Conservation (phyloP, 2,113 vertebrate species). For the Periophthalmodon schlosseri region DNA sequence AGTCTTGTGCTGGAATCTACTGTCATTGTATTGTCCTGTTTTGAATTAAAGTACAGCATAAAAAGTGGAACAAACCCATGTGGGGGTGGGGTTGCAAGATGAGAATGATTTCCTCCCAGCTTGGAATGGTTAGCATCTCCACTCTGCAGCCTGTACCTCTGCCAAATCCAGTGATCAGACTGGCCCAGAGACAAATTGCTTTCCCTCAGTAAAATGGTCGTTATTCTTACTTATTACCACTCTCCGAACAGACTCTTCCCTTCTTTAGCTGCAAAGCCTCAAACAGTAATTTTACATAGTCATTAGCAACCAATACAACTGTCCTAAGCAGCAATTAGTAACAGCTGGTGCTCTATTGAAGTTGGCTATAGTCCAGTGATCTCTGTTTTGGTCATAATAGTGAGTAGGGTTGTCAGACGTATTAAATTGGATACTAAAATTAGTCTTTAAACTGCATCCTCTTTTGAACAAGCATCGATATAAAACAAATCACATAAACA, state of each 20-base stretch:
- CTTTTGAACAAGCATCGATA: too few species aligned
- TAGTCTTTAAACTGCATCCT: too few species aligned
- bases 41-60: constrained; percentile 51
- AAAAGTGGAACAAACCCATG: constrained; percentile 55
- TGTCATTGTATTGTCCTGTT: constrained; percentile 64
- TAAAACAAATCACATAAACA: too few species aligned
- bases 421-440: too few species aligned
- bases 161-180: constrained; percentile 45
- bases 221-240: constrained; percentile 29
- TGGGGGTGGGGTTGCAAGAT: constrained; percentile 52
- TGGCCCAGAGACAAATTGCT: constrained; percentile 43
- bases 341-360: neutral
- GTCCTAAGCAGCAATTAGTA: constrained; percentile 3
- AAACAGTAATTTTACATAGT: constrained; percentile 32
- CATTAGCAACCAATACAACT: constrained; percentile 9
- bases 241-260: constrained; percentile 15
- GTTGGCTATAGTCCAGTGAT: too few species aligned
- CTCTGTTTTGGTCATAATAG: too few species aligned
- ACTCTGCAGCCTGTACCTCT: constrained; percentile 9
- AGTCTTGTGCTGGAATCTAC: constrained; percentile 19
- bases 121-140: constrained; percentile 39
- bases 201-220: constrained; percentile 25
- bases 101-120: constrained; percentile 53
- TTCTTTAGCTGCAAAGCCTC: neutral
- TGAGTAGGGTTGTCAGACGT: too few species aligned